Percentiles rank a stretch among this genome's conserved stretches.
phyloP scores from a whole-genome alignment of 2,797 vertebrate genomes.

The Sebastes ruberrimus region DNA sequence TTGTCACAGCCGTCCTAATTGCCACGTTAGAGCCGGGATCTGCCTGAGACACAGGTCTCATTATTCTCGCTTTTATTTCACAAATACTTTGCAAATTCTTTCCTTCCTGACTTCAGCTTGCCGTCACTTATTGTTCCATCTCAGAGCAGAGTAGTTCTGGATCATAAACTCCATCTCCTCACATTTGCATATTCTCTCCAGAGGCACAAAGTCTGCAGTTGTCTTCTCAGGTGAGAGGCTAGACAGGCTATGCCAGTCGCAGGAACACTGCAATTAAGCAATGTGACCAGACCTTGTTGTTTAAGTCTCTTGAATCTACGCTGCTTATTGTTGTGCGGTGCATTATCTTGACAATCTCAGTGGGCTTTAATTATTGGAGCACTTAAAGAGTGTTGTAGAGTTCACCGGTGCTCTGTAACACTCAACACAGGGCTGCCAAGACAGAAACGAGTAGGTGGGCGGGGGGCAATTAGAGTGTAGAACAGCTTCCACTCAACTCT shows the following conservation, averaged over 20 bases:
- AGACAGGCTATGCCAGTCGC: constrained; percentile 19
- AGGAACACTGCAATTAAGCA: constrained; percentile 40
- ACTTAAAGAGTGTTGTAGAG: constrained; percentile 61
- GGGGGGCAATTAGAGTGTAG: constrained; percentile 74
- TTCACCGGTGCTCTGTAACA: constrained; percentile 66
- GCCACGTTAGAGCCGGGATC: constrained; percentile 47
- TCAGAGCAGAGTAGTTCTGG: constrained; percentile 69
- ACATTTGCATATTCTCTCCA: constrained; percentile 72
- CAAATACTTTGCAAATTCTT: constrained; percentile 62
- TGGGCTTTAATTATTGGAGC: constrained; percentile 75
- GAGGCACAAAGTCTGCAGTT: constrained; percentile 39
- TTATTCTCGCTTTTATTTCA: constrained; percentile 74
- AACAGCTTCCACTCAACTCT: constrained; percentile 70
- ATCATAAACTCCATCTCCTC: constrained; percentile 77
- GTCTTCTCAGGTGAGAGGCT: constrained; percentile 57
- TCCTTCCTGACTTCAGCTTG: constrained; percentile 45
- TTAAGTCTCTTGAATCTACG: constrained; percentile 53
- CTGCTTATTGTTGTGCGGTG: constrained; percentile 57
- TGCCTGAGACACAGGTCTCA: constrained; percentile 61
- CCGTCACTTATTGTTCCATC: constrained; percentile 70
- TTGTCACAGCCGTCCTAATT: constrained; percentile 63
- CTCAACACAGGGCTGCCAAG: constrained; percentile 57
- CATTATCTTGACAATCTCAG: constrained; percentile 67
- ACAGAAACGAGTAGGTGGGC: constrained; percentile 48
- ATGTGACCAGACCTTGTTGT: constrained; percentile 44